Evolutionary conservation across 2,888 invertebrate species (phyloP), one percentile per base, ranked within the genome.

Genomic region (Epicampocera succincta): DNA sequence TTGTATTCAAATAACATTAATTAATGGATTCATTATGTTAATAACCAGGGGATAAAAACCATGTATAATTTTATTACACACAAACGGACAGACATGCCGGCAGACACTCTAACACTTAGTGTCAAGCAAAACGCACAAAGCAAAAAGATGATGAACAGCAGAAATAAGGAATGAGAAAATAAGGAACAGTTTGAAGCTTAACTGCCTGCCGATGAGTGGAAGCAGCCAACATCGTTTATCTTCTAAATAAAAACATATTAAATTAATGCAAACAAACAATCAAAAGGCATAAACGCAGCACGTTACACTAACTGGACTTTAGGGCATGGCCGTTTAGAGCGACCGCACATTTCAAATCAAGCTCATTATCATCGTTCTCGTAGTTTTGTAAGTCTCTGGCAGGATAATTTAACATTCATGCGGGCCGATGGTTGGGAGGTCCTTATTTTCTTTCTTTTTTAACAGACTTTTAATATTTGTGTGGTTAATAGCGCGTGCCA

Each of bases 11-110:
- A 75, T 78, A 66, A 44, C 66, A 79, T 82, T 82, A 82, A 82
- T 82, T 82, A 82, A 78, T 78, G 78, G 71, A 75, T 82, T 79
- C 71, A 82, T 82, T 82, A 82, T 82, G 82, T 82, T 82, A 82
- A 82, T 78, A 82, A 60, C 13, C 21, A 71, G 71, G 54, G 17
- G 52, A 44, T 33, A 77, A 78, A 78, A 82, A 66, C 74, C 78
- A 66, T 71, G 78, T 60, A 66, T 69, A 82, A 82, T 82, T 78
- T 82, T 74, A 82, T 78, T 48, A 71, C 52, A 56, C 17, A 44
- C 29, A 60, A 42, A 42, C n/a, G 21, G 56, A 65, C 54, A 58
- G 60, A 69, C 73, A 11, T 56, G 44, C 56, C n/a, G 17, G 40
- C 19, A 33, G 33, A 33, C 33, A 33, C 3, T 9, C 38, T 40